A percentile compares a stretch with the other conserved stretches of the same genome.
These are phyloP conservation scores for Trissolcus basalis DNA, from an alignment of 1,140 invertebrate genomes.

Conservation along the genomic window DNA sequence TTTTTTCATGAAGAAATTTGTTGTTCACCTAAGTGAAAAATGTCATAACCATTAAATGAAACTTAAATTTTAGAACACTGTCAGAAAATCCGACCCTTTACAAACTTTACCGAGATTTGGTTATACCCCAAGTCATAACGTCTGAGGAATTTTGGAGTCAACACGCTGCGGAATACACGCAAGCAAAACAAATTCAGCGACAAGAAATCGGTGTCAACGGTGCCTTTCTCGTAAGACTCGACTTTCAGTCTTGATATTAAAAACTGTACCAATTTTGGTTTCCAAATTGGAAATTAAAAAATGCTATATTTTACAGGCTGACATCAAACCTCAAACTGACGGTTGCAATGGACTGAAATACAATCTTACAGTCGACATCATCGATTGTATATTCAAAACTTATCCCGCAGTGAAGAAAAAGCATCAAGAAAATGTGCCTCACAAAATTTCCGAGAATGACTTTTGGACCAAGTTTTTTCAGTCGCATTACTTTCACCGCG, in stretches of 20 bases:
- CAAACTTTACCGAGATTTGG: slow-evolving; percentile 93
- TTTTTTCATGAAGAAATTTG: slow-evolving; percentile 3
- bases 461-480: slow-evolving; percentile 99
- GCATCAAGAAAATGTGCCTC: slow-evolving; percentile 96
- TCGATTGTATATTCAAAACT: slow-evolving; percentile 98
- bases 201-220: slow-evolving; percentile 87
- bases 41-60: background rate
- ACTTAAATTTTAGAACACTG: slow-evolving; percentile 79
- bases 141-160: slow-evolving; percentile 98
- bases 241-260: too few relatives aligned
- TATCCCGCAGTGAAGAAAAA: slow-evolving; percentile 99
- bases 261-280: too few relatives aligned
- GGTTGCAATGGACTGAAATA: slow-evolving; percentile 98
- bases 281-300: too few relatives aligned
- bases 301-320: slow-evolving; percentile 86
- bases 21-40: too few relatives aligned
- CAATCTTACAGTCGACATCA: slow-evolving; percentile 97
- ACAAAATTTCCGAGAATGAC: slow-evolving; percentile 95
- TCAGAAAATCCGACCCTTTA: slow-evolving; percentile 88
- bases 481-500: slow-evolving; percentile 99
- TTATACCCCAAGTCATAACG: slow-evolving; percentile 93
- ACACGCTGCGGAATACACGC: slow-evolving; percentile 86
- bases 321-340: slow-evolving; percentile 97
- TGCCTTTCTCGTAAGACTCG: slow-evolving; percentile 72
- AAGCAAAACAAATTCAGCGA: slow-evolving; percentile 82